These are phyloP conservation scores for Hydrophis major DNA, from an alignment of 2,797 vertebrate genomes.

Conservation along the genomic window DNA sequence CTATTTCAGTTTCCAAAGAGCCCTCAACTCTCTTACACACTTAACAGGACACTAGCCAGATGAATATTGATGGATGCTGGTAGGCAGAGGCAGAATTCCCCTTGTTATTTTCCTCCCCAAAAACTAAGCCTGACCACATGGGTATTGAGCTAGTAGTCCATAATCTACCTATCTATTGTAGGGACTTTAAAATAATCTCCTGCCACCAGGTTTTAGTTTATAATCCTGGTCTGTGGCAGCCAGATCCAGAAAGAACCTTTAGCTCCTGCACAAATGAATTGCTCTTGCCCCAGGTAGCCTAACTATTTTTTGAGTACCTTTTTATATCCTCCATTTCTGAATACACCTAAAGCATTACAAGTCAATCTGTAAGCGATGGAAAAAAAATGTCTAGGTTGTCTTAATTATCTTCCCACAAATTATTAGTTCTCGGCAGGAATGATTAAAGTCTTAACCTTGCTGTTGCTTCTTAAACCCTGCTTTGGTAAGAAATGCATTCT, in stretches of 20 bases:
- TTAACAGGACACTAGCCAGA: no score
- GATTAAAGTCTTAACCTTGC: background rate
- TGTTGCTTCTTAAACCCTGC: background rate
- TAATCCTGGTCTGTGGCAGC: background rate
- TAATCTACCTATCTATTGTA: background rate
- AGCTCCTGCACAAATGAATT: background rate
- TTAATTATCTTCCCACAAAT: background rate
- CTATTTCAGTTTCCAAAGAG: no score
- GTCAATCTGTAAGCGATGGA: background rate
- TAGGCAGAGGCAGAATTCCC: no score
- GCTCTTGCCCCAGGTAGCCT: background rate
- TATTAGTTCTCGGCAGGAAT: background rate
- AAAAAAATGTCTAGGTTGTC: background rate
- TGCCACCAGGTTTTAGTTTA: background rate
- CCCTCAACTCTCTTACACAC: no score
- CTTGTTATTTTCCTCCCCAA: no score
- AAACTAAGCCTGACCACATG: no score
- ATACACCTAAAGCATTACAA: background rate
- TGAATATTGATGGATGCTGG: no score
- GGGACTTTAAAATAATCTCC: background rate
- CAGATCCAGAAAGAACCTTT: background rate
- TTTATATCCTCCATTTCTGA: background rate
- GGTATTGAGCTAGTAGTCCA: background rate
- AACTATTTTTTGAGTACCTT: background rate
- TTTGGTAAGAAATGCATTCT: background rate